A percentile compares a stretch with the other conserved stretches of the same genome.
Evolutionary conservation across 2,797 vertebrate genomes (phyloP).

Genomic region (Setipinna tenuifilis): DNA sequence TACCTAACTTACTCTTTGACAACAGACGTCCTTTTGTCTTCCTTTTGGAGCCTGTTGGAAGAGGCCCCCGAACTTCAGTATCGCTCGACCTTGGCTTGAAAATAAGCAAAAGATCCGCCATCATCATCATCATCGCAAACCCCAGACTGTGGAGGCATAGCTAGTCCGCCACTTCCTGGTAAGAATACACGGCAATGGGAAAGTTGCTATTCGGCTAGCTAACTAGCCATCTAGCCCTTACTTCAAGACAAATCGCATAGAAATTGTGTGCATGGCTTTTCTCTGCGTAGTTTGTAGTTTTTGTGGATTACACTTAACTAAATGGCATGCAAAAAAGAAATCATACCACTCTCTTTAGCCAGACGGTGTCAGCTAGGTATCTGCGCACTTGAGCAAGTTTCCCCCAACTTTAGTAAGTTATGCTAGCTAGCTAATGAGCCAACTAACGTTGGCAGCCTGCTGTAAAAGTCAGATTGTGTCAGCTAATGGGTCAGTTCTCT

Average conservation of each 20-base stretch:
- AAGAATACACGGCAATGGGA: conserved; percentile 60
- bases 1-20: neutral
- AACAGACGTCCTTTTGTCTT: conserved; percentile 3
- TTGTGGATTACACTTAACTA: neutral
- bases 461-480: neutral
- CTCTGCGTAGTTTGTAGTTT: neutral
- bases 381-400: conserved; percentile 16
- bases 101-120: conserved; percentile 63
- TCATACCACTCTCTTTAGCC: neutral
- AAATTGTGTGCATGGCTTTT: neutral
- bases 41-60: neutral
- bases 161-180: conserved; percentile 80
- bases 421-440: neutral
- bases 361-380: neutral
- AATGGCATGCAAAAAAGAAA: neutral
- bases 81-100: conserved; percentile 59
- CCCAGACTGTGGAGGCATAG: conserved; percentile 46
- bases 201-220: conserved; percentile 39
- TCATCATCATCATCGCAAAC: conserved; percentile 58
- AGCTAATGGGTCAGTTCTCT: neutral
- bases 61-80: neutral
- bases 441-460: neutral
- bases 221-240: conserved; percentile 27
- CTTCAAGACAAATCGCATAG: neutral
- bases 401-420: conserved; percentile 1